A percentile compares a stretch with the other conserved stretches of the same genome.
phyloP scores from a whole-genome alignment of 2,888 invertebrate species.

The Blera fallax region DNA sequence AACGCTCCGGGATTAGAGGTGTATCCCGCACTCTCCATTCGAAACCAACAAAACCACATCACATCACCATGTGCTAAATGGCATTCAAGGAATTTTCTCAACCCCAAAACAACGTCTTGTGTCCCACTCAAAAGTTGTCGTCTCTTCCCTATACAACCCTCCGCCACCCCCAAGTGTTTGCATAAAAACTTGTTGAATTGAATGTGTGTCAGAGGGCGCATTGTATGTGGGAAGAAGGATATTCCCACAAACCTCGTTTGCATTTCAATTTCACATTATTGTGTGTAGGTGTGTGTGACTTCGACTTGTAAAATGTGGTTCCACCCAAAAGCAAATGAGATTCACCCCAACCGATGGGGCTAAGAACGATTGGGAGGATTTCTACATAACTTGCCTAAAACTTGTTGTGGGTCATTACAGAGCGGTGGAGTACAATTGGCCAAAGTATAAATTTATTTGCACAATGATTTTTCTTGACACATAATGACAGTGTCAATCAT shows the following conservation, averaged over 20 bases:
- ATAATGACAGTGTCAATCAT: conserved; percentile 49
- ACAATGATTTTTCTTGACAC: conserved; percentile 13
- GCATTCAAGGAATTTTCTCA: conserved; percentile 58
- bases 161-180: conserved; percentile 33
- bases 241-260: conserved; percentile 53
- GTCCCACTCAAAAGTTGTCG: conserved; percentile 37
- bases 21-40: neutral
- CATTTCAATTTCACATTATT: conserved; percentile 26
- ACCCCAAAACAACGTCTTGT: conserved; percentile 56
- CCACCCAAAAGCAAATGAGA: conserved; percentile 12
- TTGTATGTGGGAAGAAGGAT: neutral
- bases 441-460: conserved; percentile 15
- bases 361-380: neutral
- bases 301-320: conserved; percentile 48
- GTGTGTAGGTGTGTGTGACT: neutral
- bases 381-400: neutral
- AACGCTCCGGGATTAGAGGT: conserved; percentile 41
- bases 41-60: conserved; percentile 46
- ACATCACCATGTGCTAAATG: conserved; percentile 68
- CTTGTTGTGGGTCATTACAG: neutral
- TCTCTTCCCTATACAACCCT: neutral
- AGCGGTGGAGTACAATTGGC: neutral
- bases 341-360: neutral
- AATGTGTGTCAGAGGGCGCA: conserved; percentile 48
- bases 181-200: conserved; percentile 63